A percentile compares a stretch with the other conserved stretches of the same genome.
Conservation (phyloP, 2,113 vertebrate genomes). For the Phrynosoma platyrhinos region DNA sequence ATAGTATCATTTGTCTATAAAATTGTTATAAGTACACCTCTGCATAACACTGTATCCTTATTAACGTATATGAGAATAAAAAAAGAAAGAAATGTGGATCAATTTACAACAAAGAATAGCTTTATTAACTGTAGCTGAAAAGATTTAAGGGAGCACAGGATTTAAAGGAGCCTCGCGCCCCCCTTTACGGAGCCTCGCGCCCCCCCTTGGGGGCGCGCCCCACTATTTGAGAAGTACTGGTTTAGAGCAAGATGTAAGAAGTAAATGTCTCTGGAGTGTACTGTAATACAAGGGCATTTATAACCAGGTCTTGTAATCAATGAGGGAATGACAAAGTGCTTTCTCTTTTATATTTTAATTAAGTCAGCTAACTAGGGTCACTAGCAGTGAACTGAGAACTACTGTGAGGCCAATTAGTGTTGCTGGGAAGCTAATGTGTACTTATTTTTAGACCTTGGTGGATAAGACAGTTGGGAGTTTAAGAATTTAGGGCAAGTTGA, state of each 20-base stretch:
- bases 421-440: conserved; percentile 4
- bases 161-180: too few relatives aligned
- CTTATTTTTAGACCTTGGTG: conserved; percentile 26
- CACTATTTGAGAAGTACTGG: too few relatives aligned
- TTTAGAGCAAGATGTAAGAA: not conserved
- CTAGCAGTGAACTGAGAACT: conserved; percentile 4
- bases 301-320: not conserved
- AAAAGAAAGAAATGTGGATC: too few relatives aligned
- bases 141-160: too few relatives aligned
- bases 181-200: too few relatives aligned
- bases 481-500: conserved; percentile 17
- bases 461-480: not conserved
- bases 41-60: too few relatives aligned
- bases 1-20: too few relatives aligned
- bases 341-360: not conserved
- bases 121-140: too few relatives aligned
- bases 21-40: too few relatives aligned
- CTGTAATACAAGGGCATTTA: not conserved
- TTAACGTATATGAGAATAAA: too few relatives aligned
- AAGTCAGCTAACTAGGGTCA: not conserved
- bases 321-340: not conserved
- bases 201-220: too few relatives aligned
- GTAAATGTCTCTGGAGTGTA: not conserved
- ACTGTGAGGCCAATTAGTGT: conserved; percentile 9
- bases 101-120: too few relatives aligned